Conservation (phyloP, 2,797 vertebrate genomes). For the Phrynocephalus guinanensis region DNA sequence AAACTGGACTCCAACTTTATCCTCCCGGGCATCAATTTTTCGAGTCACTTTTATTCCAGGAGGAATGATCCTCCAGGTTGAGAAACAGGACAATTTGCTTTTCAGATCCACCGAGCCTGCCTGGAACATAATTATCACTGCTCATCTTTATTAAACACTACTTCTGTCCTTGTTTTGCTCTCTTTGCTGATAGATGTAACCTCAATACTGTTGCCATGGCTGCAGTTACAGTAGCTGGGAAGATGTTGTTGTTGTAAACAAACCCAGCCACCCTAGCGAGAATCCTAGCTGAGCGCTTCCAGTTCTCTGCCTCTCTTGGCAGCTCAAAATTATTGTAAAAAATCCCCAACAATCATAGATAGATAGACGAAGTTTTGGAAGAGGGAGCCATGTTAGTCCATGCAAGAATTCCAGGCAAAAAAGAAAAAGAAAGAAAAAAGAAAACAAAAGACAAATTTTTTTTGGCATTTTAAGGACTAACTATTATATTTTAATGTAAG, state of each 20-base stretch:
- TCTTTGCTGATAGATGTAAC: slow-evolving; percentile 77
- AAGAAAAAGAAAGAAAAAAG: too few relatives aligned
- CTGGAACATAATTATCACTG: slow-evolving; percentile 73
- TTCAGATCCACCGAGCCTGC: slow-evolving; percentile 57
- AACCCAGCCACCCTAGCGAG: slow-evolving; percentile 62
- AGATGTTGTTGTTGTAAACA: slow-evolving; percentile 81
- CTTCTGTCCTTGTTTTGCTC: slow-evolving; percentile 75
- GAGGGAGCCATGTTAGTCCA: too few relatives aligned
- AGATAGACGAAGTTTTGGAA: too few relatives aligned
- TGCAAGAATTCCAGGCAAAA: too few relatives aligned
- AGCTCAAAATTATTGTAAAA: slow-evolving; percentile 46
- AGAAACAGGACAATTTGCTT: slow-evolving; percentile 45
- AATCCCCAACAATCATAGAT: neutral
- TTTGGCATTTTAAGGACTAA: too few relatives aligned
- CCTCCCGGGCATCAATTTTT: neutral
- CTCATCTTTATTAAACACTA: slow-evolving; percentile 78
- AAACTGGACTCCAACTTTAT: neutral
- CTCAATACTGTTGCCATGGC: slow-evolving; percentile 78
- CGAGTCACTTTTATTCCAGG: slow-evolving; percentile 43
- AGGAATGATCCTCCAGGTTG: slow-evolving; percentile 39
- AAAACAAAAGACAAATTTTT: too few relatives aligned
- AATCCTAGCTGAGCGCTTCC: slow-evolving; percentile 59
- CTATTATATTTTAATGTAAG: too few relatives aligned
- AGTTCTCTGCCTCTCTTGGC: slow-evolving; percentile 39
- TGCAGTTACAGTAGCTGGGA: slow-evolving; percentile 75